Conservation (phyloP, 2,888 invertebrate genomes). For the Megaustenia siamemsis region DNA sequence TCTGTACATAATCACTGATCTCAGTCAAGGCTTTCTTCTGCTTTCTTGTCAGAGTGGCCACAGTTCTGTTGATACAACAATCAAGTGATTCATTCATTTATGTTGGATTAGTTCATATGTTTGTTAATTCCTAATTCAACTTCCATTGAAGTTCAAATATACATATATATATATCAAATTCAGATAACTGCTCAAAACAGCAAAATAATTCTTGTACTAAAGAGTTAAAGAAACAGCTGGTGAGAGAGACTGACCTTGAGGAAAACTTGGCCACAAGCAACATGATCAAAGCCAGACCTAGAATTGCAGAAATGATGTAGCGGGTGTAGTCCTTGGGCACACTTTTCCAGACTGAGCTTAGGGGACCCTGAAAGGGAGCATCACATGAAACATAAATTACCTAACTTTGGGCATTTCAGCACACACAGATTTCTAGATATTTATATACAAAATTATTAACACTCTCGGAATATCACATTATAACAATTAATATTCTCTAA, state of each 20-base stretch:
- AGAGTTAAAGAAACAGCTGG: too few relatives aligned
- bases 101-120: background rate
- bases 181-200: too few relatives aligned
- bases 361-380: conserved; percentile 74
- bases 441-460: too few relatives aligned
- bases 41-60: conserved; percentile 79
- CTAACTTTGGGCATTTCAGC: too few relatives aligned
- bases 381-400: background rate
- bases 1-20: conserved; percentile 80
- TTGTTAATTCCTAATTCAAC: too few relatives aligned
- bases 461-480: too few relatives aligned
- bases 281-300: conserved; percentile 77
- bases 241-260: conserved; percentile 71
- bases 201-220: too few relatives aligned
- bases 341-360: conserved; percentile 75
- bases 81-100: too few relatives aligned
- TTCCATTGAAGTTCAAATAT: too few relatives aligned
- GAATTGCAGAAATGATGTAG: conserved; percentile 74
- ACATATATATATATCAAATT: too few relatives aligned
- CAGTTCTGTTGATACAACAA: conserved; percentile 67
- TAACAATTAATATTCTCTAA: too few relatives aligned
- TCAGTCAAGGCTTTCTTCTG: conserved; percentile 79
- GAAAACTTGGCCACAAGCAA: conserved; percentile 80
- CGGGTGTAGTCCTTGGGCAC: conserved; percentile 78
- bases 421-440: too few relatives aligned